Evolutionary conservation across 2,113 vertebrate species (phyloP), one percentile per base, ranked within the genome.

Genomic region (Brevimyrus niger): DNA sequence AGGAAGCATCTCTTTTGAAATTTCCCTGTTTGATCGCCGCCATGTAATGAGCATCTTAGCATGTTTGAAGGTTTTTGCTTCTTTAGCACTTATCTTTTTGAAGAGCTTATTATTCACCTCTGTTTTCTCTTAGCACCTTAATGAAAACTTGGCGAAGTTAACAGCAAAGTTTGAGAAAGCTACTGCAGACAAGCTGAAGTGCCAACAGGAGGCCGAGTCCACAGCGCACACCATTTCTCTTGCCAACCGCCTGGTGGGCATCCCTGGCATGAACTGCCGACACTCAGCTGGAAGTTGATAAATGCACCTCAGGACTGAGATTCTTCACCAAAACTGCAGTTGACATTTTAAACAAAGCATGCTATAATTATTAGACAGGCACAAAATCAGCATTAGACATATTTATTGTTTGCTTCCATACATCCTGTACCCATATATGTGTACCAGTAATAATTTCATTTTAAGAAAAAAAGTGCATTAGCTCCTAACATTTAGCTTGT

Each of bases 211-310:
- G 91, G 98, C 98, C 0, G 97, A 98, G 86, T 94, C 94, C 15
- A 99, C 98, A 0, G 95, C 96, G 0, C 93, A 91, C 89, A 99
- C 97, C 94, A 99, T 99, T 89, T 90, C 95, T 58, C 96, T 99
- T 5, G 98, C 98, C 91, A 98, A 99, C 93, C 97, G 97, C 85
- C 95, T 99, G 96, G 98, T 99, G 93, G 98, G 97, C 92, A 88
- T 87, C 80, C 88, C 73, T 91, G 91, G 85, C 90, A 90, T 42
- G 50, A 51, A 15, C 76, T 11, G 11, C 46, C 38, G 55, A 86
- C 61, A 88, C 84, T 80, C 84, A 53, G 85, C 80, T 85, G 88
- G 88, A 88, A 82, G 11, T 47, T 51, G 51, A 69, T 55, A 85
- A 84, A 87, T 90, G 84, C 83, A 83, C 46, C n/a, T 85, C 53